Evolutionary conservation across 2,888 invertebrate species (phyloP).

Genomic region (Agapetus fuscipes): DNA sequence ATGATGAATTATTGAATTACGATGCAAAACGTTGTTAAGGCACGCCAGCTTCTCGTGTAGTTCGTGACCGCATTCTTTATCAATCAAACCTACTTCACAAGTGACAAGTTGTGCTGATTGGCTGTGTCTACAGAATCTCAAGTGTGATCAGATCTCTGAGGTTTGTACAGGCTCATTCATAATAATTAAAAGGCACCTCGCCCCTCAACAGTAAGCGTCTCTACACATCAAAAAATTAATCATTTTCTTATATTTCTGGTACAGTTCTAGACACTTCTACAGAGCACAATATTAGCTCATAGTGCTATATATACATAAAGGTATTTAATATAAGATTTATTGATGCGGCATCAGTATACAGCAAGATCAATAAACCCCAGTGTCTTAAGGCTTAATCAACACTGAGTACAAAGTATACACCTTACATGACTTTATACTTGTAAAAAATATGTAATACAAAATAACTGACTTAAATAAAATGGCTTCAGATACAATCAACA

Average conservation of each 20-base stretch:
- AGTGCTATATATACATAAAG: too few relatives aligned
- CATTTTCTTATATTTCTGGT: constrained; percentile 14
- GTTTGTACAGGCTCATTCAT: constrained; percentile 19
- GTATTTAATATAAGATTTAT: constrained; percentile 17
- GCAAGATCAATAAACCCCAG: constrained; percentile 5
- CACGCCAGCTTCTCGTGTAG: constrained; percentile 11
- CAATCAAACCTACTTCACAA: neutral
- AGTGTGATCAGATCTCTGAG: constrained; percentile 4
- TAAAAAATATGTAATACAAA: too few relatives aligned
- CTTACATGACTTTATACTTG: too few relatives aligned
- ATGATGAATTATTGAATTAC: constrained; percentile 2
- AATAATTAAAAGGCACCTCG: constrained; percentile 36
- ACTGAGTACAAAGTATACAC: neutral
- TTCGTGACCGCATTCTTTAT: constrained; percentile 3
- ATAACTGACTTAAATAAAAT: too few relatives aligned
- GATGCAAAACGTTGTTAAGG: constrained; percentile 9
- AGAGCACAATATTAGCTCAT: too few relatives aligned
- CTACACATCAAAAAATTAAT: constrained; percentile 18
- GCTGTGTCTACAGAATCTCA: neutral
- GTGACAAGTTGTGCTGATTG: neutral
- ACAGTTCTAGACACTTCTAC: too few relatives aligned
- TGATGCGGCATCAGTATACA: constrained; percentile 13
- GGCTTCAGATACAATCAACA: constrained; percentile 6
- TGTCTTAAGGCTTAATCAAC: neutral
- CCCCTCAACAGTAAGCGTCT: constrained; percentile 35